A percentile compares a stretch with the other conserved stretches of the same genome.
phyloP scores from a whole-genome alignment of 1,140 invertebrate species.

The Mycetomoellerius zeteki region DNA sequence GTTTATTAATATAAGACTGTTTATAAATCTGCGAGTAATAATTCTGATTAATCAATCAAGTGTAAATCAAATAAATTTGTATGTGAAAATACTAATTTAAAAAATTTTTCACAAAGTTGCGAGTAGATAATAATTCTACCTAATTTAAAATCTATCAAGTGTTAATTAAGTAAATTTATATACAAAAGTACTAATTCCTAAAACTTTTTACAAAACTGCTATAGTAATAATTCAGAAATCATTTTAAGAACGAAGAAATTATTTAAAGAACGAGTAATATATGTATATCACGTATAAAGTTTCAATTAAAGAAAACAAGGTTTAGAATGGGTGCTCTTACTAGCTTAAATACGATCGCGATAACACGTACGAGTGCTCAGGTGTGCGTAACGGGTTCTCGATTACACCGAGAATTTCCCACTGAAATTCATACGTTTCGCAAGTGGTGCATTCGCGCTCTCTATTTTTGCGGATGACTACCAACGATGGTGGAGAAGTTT shows the following conservation, averaged over 20 bases:
- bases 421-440: constrained; percentile 51
- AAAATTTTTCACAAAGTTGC: too few species aligned
- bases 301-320: neutral
- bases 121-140: too few species aligned
- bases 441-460: constrained; percentile 34
- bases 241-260: too few species aligned
- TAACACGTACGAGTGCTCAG: neutral
- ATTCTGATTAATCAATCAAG: neutral
- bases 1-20: neutral
- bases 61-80: too few species aligned
- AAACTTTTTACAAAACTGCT: too few species aligned
- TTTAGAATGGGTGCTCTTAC: neutral
- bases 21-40: neutral
- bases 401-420: constrained; percentile 31
- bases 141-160: too few species aligned
- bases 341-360: neutral
- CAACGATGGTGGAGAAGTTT: neutral
- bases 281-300: neutral
- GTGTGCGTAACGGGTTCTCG: neutral
- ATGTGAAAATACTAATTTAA: too few species aligned
- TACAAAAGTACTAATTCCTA: too few species aligned
- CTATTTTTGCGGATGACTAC: constrained; percentile 52
- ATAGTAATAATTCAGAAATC: too few species aligned
- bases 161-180: too few species aligned
- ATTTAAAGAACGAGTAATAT: neutral